Evolutionary conservation across 2,113 vertebrate genomes (phyloP).

Genomic region (Cololabis saira): DNA sequence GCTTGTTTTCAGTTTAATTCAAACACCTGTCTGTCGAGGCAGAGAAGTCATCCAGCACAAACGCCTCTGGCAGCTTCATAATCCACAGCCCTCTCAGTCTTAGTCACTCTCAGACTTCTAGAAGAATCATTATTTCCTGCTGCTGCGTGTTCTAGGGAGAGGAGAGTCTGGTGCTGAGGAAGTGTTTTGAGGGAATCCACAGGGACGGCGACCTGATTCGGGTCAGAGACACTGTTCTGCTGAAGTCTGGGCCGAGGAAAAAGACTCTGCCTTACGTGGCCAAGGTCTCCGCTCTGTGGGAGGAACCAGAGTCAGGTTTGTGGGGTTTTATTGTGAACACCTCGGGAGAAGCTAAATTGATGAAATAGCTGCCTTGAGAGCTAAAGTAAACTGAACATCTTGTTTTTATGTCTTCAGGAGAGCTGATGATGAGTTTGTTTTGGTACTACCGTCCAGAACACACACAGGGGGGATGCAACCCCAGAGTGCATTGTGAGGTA

Average conservation of each 20-base stretch:
- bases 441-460: constrained; percentile 99
- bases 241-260: constrained; percentile 95
- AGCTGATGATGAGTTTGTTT: constrained; percentile 99
- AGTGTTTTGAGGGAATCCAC: constrained; percentile 93
- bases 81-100: constrained; percentile 9
- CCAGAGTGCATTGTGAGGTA: constrained; percentile 93
- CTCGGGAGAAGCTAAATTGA: neutral
- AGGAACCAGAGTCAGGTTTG: constrained; percentile 94
- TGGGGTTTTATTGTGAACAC: neutral
- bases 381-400: neutral
- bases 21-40: neutral
- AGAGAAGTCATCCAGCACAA: constrained; percentile 21
- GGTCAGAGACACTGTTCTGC: constrained; percentile 93
- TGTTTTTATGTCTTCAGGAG: constrained; percentile 79
- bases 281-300: constrained; percentile 96
- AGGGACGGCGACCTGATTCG: constrained; percentile 92
- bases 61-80: constrained; percentile 29
- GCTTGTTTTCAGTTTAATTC: constrained; percentile 8
- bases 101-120: no score
- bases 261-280: constrained; percentile 96
- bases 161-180: constrained; percentile 87
- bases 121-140: constrained; percentile 36
- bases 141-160: constrained; percentile 85
- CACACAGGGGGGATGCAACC: constrained; percentile 94
- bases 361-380: no score